Base-by-base conservation (phyloP, 1,140 invertebrate genomes). In the Cyrtorhinus lividipennis region DNA sequence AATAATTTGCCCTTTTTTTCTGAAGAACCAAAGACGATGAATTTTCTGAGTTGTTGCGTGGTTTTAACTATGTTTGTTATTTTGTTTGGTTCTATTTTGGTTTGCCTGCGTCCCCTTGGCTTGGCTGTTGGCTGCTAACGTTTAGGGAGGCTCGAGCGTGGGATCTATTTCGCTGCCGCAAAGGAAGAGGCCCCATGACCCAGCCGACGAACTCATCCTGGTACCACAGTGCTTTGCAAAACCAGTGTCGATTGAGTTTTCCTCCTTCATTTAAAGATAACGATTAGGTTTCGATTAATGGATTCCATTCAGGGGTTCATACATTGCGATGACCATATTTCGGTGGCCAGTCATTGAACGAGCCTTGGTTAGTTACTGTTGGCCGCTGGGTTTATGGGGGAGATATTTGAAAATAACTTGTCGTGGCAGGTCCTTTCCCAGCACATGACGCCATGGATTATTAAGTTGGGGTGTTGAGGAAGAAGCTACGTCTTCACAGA, bases 201-300 rank as follows among this genome's bases (percentile, higher is more conserved):
- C 83, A 79, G 82, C 77, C 74, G 86, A 87, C 79, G 88, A 91
- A 81, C 80, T 91, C 81, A 83, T 90, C 85, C 86, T 90, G 88
- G 88, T 91, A 91, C 86, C 83, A 79, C 78, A 75, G 67, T 70
- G 81, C 81, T 81, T 73, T 73, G 72, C 72, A 73, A n/a, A n/a
- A 53, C 48, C 3, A 53, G 48, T 70, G 70, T 65, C 56, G 27
- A 60, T 48, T 30, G 22, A 26, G 46, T 66, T 67, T 53, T 46
- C 23, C 60, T 46, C 58, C 64, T 61, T 66, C 30, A 5, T 15
- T 15, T 38, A 38, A n/a, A n/a, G n/a, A n/a, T n/a, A n/a, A n/a
- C n/a, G n/a, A n/a, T n/a, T n/a, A n/a, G n/a, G n/a, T n/a, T n/a
- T n/a, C n/a, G n/a, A n/a, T n/a, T n/a, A n/a, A n/a, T n/a, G n/a